Evolutionary conservation across 2,113 vertebrate species (phyloP), one percentile per base, ranked within the genome.

Genomic region (Labrus mixtus): DNA sequence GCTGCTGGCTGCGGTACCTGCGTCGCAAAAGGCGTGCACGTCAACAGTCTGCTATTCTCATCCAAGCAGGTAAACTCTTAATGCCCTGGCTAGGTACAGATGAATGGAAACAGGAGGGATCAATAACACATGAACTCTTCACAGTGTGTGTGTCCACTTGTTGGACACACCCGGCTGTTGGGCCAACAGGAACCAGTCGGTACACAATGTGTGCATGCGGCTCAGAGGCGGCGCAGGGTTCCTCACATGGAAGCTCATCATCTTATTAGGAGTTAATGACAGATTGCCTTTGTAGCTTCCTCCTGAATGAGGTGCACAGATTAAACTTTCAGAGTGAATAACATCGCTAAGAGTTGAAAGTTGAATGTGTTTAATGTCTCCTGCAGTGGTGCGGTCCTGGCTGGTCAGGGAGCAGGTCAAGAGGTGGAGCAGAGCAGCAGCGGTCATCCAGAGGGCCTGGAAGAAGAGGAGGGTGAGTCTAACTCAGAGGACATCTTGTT

Each of bases 11-110:
- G 19, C 90, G 86, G 66, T 89, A 95, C 81, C 91, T 67, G 67
- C 81, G 67, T 2, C 92, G 83, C 82, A 95, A 92, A 81, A 67
- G 76, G 53, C 89, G 75, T 0, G 79, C 86, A 75, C 90, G 84
- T 82, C 93, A 76, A 16, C 69, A 0, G 58, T 95, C 96, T 0
- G 96, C 96, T 10, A 91, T 89, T 3, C 75, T 94, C 51, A 96
- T 99, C 90, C 98, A 99, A 94, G 95, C 97, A 95, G 98, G 98
- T 98, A 84, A 82, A 74, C 59, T 53, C 36, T 22, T 76, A 54
- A 78, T 55, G 16, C 22, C 29, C 54, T 15, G 50, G 22, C 54
- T 13, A 20, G 19, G 29, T 48, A 20, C 29, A 1, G 5, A 33
- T 20, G 4, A 36, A 13, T 59, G 37, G 55, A 11, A 51, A 60